Conservation (phyloP, 1,140 invertebrate species). For the Ganaspis sp. region DNA sequence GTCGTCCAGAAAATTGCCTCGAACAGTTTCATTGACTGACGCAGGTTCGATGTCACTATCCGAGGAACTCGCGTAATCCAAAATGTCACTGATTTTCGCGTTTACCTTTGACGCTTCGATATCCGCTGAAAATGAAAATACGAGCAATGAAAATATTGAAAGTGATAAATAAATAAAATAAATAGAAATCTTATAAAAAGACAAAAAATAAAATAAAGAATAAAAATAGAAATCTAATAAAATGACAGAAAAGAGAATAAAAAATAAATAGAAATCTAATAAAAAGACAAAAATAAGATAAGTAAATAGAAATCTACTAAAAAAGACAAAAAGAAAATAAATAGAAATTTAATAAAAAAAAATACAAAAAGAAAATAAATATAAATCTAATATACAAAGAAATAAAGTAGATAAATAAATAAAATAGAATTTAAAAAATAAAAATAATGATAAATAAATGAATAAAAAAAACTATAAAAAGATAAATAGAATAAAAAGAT, state of each 20-base stretch:
- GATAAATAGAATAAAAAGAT: no score
- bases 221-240: no score
- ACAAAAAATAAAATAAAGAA: slow-evolving; percentile 5
- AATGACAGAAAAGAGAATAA: no score
- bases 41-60: slow-evolving; percentile 84
- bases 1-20: slow-evolving; percentile 82
- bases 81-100: slow-evolving; percentile 77
- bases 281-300: no score
- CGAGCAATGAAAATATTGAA: neutral
- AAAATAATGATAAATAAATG: slow-evolving; percentile 1
- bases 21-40: slow-evolving; percentile 81
- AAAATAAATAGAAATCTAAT: no score
- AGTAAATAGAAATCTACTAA: no score
- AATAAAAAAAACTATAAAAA: no score
- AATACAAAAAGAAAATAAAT: slow-evolving; percentile 1
- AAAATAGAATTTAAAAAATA: slow-evolving; percentile 34
- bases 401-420: neutral
- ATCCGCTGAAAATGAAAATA: slow-evolving; percentile 75
- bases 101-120: slow-evolving; percentile 79
- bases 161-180: neutral
- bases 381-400: no score
- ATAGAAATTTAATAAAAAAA: no score
- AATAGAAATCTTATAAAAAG: neutral
- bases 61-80: slow-evolving; percentile 85
- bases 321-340: slow-evolving; percentile 4